Percentiles rank a stretch among this genome's conserved stretches.
Conservation (phyloP, 2,888 invertebrate genomes). For the Lithodes maja region DNA sequence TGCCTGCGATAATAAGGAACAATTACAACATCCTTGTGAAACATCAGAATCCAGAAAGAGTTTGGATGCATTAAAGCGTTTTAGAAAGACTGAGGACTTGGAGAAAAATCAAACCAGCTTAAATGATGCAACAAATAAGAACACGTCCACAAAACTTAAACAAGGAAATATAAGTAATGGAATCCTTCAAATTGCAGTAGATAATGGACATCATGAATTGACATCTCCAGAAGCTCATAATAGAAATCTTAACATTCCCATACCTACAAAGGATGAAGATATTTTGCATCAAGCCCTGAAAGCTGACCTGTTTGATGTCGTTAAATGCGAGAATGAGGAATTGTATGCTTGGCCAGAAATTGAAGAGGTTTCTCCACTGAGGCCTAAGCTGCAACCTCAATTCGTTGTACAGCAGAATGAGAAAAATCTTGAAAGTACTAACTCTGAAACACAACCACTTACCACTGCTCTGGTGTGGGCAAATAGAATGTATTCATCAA, state of each 20-base stretch:
- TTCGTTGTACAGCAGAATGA: too few relatives aligned
- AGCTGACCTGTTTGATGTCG: constrained; percentile 35
- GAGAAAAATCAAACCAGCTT: background rate
- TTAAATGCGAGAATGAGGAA: background rate
- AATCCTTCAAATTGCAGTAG: background rate
- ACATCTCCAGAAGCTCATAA: background rate
- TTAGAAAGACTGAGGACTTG: background rate
- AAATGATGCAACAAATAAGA: background rate
- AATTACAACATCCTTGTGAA: background rate
- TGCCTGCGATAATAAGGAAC: background rate
- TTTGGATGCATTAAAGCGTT: background rate
- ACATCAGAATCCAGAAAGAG: background rate
- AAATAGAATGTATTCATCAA: too few relatives aligned
- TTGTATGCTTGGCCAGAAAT: constrained; percentile 21
- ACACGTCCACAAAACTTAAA: background rate
- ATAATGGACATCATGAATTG: too few relatives aligned
- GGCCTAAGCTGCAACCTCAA: background rate
- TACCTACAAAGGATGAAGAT: background rate
- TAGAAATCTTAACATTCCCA: background rate
- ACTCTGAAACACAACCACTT: too few relatives aligned
- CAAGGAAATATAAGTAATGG: background rate
- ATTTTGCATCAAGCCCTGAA: constrained; percentile 30
- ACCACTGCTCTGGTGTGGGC: too few relatives aligned
- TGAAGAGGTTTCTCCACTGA: background rate
- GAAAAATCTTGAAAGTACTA: too few relatives aligned